phyloP scores from a whole-genome alignment of 2,888 invertebrate genomes.

The Timema cristinae region DNA sequence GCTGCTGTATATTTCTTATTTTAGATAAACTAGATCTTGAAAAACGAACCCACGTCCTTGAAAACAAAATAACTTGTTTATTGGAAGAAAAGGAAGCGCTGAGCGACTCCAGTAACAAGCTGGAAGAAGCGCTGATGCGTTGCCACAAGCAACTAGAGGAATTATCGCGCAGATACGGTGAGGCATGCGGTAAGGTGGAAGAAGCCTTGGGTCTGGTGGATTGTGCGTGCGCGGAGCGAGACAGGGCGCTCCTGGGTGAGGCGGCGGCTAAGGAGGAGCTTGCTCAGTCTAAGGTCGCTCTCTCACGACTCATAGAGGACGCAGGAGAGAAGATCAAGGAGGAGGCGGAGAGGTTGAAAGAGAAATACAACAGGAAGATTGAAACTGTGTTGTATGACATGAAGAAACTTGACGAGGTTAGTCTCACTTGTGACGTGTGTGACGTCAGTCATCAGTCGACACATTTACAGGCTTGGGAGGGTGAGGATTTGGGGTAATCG shows the following conservation, averaged over 20 bases:
- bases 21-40: not conserved
- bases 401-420: constrained; percentile 22
- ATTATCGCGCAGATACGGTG: constrained; percentile 9
- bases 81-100: not conserved
- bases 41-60: constrained; percentile 11
- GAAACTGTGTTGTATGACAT: constrained; percentile 22
- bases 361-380: constrained; percentile 23
- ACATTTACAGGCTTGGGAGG: too few relatives aligned
- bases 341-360: constrained; percentile 23
- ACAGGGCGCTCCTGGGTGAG: constrained; percentile 16
- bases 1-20: too few relatives aligned
- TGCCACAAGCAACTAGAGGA: constrained; percentile 20
- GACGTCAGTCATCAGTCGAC: too few relatives aligned
- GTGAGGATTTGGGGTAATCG: too few relatives aligned
- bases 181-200: constrained; percentile 24
- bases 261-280: constrained; percentile 18
- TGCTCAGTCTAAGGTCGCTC: constrained; percentile 15
- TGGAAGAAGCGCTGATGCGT: constrained; percentile 21
- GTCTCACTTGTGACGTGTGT: not conserved
- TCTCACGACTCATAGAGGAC: constrained; percentile 22
- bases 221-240: constrained; percentile 22
- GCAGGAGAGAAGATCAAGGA: constrained; percentile 23
- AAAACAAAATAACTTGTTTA: constrained; percentile 1
- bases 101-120: constrained; percentile 5
- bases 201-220: constrained; percentile 24